A percentile compares a stretch with the other conserved stretches of the same genome.
Evolutionary conservation across 2,888 invertebrate genomes (phyloP).

Genomic region (Coleophora flavipennella): DNA sequence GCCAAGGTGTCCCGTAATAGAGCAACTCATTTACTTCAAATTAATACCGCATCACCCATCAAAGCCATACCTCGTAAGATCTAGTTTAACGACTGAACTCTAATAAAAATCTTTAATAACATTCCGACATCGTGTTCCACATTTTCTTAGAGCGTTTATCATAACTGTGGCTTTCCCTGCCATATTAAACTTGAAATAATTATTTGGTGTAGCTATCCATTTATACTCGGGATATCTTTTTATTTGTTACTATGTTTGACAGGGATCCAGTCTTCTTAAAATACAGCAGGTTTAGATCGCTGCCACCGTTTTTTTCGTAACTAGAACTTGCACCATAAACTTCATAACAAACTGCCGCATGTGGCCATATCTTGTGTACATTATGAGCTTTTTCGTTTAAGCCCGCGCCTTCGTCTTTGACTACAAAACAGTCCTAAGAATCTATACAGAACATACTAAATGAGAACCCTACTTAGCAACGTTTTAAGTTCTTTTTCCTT

Average conservation of each 20-base stretch:
- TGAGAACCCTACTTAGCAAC: too few species aligned
- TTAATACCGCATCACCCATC: constrained; percentile 32
- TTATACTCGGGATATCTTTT: constrained; percentile 39
- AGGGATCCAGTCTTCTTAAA: constrained; percentile 48
- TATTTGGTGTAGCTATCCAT: constrained; percentile 36
- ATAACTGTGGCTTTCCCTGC: constrained; percentile 34
- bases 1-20: not conserved
- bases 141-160: constrained; percentile 40
- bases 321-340: constrained; percentile 67
- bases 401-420: constrained; percentile 8
- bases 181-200: constrained; percentile 44
- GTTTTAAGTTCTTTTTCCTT: too few species aligned
- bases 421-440: constrained; percentile 23
- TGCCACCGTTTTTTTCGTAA: constrained; percentile 49
- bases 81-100: constrained; percentile 50
- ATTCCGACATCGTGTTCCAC: constrained; percentile 47
- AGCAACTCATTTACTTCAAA: constrained; percentile 32
- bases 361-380: constrained; percentile 65
- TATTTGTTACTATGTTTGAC: constrained; percentile 34
- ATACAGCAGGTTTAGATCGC: constrained; percentile 46
- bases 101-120: constrained; percentile 61
- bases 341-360: constrained; percentile 69
- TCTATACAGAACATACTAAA: not conserved
- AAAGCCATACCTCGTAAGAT: constrained; percentile 36
- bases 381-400: constrained; percentile 70